These are phyloP conservation scores for Xylocopa sonorina DNA, from an alignment of 1,140 invertebrate genomes.

Conservation along the genomic window DNA sequence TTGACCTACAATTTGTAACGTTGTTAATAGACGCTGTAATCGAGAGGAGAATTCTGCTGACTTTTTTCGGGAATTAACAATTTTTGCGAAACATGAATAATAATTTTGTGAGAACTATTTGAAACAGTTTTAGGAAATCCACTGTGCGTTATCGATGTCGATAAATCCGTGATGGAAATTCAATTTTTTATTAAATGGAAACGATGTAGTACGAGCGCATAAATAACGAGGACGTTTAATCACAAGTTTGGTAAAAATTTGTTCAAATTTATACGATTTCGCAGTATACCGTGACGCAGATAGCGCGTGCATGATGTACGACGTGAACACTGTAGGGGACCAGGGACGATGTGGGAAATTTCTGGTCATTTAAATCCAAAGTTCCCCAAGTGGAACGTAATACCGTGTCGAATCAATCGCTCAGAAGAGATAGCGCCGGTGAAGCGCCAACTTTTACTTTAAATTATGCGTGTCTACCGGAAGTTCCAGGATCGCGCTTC, in stretches of 20 bases:
- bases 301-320: neutral
- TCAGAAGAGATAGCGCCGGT: constrained; percentile 34
- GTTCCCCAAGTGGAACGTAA: neutral
- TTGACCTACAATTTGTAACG: neutral
- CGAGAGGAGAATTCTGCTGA: too few relatives aligned
- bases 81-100: too few relatives aligned
- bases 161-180: too few relatives aligned
- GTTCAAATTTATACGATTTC: neutral
- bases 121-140: too few relatives aligned
- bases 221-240: constrained; percentile 37
- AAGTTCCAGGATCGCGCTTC: neutral
- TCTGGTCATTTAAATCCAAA: constrained; percentile 2
- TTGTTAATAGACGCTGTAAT: too few relatives aligned
- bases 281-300: neutral
- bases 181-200: neutral
- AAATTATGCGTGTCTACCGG: neutral
- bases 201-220: neutral
- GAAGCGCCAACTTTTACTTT: neutral
- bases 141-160: too few relatives aligned
- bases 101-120: too few relatives aligned
- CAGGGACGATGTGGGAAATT: constrained; percentile 9
- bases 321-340: neutral
- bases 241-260: neutral
- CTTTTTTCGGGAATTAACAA: too few relatives aligned
- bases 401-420: constrained; percentile 9